Conservation (phyloP, 2,113 vertebrate genomes). For the Gnathonemus echidnorhynchus region DNA sequence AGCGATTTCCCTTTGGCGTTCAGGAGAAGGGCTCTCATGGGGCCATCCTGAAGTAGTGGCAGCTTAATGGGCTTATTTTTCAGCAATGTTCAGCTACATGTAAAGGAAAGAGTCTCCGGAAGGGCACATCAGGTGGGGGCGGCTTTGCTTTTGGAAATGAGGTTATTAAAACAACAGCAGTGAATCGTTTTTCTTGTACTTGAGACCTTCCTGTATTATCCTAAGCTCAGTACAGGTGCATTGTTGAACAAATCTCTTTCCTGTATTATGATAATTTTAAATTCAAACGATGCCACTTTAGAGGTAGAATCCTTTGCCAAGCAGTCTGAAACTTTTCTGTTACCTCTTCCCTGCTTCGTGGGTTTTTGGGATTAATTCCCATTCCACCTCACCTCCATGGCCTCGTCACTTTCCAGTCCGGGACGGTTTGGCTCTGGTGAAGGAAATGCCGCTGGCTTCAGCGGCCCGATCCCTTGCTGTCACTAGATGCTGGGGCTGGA, state of each 20-base stretch:
- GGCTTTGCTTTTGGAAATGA: constrained; percentile 26
- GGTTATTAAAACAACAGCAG: constrained; percentile 25
- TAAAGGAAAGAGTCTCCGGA: constrained; percentile 2
- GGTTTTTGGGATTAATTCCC: background rate
- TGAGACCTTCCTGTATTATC: background rate
- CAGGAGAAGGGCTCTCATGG: background rate
- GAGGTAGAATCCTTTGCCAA: background rate
- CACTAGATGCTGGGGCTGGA: background rate
- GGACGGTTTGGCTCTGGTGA: background rate
- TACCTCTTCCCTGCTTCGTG: background rate
- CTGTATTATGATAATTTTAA: background rate
- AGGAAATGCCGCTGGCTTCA: background rate
- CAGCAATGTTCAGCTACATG: background rate
- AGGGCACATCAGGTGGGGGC: constrained; percentile 14
- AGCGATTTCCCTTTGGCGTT: background rate
- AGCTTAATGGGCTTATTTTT: background rate
- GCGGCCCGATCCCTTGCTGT: background rate
- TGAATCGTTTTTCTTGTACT: constrained; percentile 14
- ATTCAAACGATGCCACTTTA: background rate
- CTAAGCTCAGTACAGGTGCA: background rate
- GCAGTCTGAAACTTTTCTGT: background rate
- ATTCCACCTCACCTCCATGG: background rate
- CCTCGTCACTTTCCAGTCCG: background rate
- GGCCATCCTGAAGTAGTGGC: background rate
- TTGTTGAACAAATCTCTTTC: background rate